A percentile compares a stretch with the other conserved stretches of the same genome.
phyloP scores from a whole-genome alignment of 2,888 invertebrate species.

The Himalopsyche kuldschensis region DNA sequence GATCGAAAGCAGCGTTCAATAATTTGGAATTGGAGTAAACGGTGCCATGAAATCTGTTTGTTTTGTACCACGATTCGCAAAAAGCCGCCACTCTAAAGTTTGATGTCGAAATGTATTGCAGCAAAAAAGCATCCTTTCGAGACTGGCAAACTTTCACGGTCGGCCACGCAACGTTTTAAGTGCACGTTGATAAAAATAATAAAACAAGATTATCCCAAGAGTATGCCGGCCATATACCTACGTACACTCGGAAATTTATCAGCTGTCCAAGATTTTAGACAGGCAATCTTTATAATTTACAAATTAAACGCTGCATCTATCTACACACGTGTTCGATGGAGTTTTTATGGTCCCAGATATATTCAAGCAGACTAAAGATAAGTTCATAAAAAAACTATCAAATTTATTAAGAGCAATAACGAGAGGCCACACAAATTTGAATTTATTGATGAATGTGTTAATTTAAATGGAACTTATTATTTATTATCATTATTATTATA shows the following conservation, averaged over 20 bases:
- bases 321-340: neutral
- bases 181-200: neutral
- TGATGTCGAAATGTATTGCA: neutral
- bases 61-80: neutral
- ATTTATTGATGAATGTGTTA: no score
- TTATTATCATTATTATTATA: no score
- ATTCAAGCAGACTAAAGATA: neutral
- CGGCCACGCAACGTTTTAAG: neutral
- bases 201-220: neutral
- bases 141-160: neutral
- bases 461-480: no score
- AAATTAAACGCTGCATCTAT: neutral
- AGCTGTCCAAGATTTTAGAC: neutral
- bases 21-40: neutral
- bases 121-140: neutral
- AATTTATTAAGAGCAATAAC: no score
- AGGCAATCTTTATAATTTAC: neutral
- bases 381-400: no score
- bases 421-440: no score
- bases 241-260: neutral
- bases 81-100: neutral
- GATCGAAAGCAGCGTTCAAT: conserved; percentile 9
- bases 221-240: neutral
- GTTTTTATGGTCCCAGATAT: neutral
- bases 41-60: neutral